These are phyloP conservation scores for Papilio gigon DNA, from an alignment of 2,888 invertebrate species.

Conservation along the genomic window DNA sequence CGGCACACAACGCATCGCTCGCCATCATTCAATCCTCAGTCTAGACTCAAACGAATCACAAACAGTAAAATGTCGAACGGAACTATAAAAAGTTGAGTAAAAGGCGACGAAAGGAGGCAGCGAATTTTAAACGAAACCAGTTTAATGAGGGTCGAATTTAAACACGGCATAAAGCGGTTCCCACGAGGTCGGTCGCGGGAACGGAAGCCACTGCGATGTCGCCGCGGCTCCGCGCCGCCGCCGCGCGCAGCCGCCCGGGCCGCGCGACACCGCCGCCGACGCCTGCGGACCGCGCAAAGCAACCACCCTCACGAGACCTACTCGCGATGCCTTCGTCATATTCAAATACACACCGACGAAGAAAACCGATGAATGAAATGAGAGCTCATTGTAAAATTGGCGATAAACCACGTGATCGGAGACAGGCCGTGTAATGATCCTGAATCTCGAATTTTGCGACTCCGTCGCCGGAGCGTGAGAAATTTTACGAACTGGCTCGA, in stretches of 20 bases:
- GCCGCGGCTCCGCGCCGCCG: slow-evolving; percentile 57
- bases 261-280: slow-evolving; percentile 51
- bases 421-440: slow-evolving; percentile 64
- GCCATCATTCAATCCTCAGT: slow-evolving; percentile 60
- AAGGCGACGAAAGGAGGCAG: slow-evolving; percentile 83
- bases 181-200: slow-evolving; percentile 81
- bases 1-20: slow-evolving; percentile 54
- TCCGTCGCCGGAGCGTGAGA: slow-evolving; percentile 58
- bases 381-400: slow-evolving; percentile 56
- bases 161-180: slow-evolving; percentile 81
- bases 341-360: slow-evolving; percentile 35
- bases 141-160: slow-evolving; percentile 83
- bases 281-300: slow-evolving; percentile 54
- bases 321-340: slow-evolving; percentile 41
- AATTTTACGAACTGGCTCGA: slow-evolving; percentile 46
- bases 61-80: slow-evolving; percentile 81
- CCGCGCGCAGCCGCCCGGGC: slow-evolving; percentile 51
- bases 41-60: slow-evolving; percentile 72
- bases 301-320: slow-evolving; percentile 49
- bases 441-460: slow-evolving; percentile 61
- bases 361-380: slow-evolving; percentile 48
- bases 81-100: slow-evolving; percentile 82
- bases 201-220: slow-evolving; percentile 76
- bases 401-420: slow-evolving; percentile 57
- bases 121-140: slow-evolving; percentile 81